These are phyloP conservation scores for Tetramorium bicarinatum DNA, from an alignment of 2,888 invertebrate species.

Conservation along the genomic window DNA sequence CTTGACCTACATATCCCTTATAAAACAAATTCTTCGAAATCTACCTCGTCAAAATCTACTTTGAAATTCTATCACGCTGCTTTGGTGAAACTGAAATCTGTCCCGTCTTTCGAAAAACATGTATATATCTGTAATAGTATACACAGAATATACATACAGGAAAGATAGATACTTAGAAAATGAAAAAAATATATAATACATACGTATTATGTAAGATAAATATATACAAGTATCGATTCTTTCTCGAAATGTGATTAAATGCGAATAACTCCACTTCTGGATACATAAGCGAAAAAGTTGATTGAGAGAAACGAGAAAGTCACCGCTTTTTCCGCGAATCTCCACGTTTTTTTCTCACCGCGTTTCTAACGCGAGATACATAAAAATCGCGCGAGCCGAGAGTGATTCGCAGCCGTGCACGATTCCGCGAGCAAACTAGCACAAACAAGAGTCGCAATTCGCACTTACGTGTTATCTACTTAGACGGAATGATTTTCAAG, in stretches of 20 bases:
- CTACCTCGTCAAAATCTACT: background rate
- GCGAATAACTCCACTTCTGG: background rate
- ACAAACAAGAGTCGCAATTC: background rate
- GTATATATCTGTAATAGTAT: too few relatives aligned
- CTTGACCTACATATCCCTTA: conserved; percentile 6
- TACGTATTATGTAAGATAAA: background rate
- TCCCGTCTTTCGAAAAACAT: background rate
- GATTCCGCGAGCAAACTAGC: background rate
- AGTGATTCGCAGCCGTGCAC: background rate
- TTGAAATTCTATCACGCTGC: background rate
- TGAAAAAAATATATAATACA: background rate
- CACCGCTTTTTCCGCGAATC: background rate
- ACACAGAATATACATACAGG: background rate
- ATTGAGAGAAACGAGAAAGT: background rate
- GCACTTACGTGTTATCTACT: conserved; percentile 15
- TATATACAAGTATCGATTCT: background rate
- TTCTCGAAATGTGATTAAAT: background rate
- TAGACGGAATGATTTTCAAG: conserved; percentile 19
- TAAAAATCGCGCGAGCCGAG: background rate
- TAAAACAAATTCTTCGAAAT: conserved; percentile 8
- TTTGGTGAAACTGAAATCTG: background rate
- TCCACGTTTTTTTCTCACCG: background rate
- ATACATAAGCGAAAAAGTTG: background rate
- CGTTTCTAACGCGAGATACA: background rate
- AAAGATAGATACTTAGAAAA: background rate